Conservation (phyloP, 2,888 invertebrate genomes). For the Galeruca laticollis region DNA sequence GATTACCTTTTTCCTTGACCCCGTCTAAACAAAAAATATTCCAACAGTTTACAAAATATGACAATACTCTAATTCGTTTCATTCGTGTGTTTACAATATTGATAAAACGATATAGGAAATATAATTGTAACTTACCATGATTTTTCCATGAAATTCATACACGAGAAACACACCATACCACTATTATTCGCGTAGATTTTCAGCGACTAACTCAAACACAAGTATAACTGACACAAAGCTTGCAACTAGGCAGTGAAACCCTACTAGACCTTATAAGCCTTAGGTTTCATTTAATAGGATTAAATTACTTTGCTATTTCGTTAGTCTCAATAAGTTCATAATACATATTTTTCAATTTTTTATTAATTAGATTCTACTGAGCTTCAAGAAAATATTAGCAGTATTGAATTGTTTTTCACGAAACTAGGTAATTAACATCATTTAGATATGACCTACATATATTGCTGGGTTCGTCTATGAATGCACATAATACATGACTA, state of each 20-base stretch:
- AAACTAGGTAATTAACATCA: slow-evolving; percentile 33
- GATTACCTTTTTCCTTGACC: no score
- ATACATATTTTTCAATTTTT: slow-evolving; percentile 16
- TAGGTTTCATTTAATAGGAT: slow-evolving; percentile 56
- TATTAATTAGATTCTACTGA: not conserved
- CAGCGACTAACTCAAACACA: slow-evolving; percentile 14
- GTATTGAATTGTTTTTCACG: slow-evolving; percentile 29
- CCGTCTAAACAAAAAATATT: no score
- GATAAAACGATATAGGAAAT: no score
- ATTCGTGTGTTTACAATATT: no score
- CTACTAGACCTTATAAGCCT: slow-evolving; percentile 39
- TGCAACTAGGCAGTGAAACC: slow-evolving; percentile 46
- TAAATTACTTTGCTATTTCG: slow-evolving; percentile 52
- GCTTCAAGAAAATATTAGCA: slow-evolving; percentile 20
- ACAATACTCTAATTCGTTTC: no score
- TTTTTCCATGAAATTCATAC: not conserved
- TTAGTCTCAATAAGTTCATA: slow-evolving; percentile 31
- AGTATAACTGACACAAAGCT: slow-evolving; percentile 36
- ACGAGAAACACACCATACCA: slow-evolving; percentile 5
- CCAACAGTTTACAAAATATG: no score
- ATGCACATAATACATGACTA: slow-evolving; percentile 18
- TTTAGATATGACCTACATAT: slow-evolving; percentile 36
- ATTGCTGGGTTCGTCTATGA: slow-evolving; percentile 17
- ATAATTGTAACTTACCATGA: slow-evolving; percentile 4
- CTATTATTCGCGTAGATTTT: not conserved